Conservation (phyloP, 2,113 vertebrate genomes). For the Limanda limanda region DNA sequence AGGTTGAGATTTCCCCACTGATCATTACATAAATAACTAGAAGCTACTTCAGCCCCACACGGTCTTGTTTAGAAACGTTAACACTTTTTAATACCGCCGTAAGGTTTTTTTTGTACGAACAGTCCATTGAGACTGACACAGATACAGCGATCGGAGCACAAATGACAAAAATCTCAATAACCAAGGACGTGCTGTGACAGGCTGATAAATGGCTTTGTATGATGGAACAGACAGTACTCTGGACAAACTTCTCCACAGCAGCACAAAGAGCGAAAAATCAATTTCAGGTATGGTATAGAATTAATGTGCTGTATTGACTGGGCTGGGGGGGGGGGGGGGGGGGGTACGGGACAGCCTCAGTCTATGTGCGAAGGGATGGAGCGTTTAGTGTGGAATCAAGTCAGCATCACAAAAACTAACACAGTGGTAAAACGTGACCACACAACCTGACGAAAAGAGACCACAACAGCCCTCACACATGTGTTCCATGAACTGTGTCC, state of each 20-base stretch:
- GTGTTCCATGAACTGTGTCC: neutral
- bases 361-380: neutral
- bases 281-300: conserved; percentile 59
- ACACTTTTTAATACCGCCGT: conserved; percentile 14
- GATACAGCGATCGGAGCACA: conserved; percentile 29
- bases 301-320: conserved; percentile 60
- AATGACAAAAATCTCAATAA: conserved; percentile 46
- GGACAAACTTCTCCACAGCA: conserved; percentile 51
- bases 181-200: conserved; percentile 50
- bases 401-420: conserved; percentile 7
- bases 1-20: neutral
- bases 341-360: conserved; percentile 20
- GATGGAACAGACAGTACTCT: conserved; percentile 56
- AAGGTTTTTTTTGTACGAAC: neutral
- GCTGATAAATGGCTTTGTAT: conserved; percentile 66
- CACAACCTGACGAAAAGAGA: neutral
- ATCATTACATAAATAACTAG: no score
- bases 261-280: conserved; percentile 52
- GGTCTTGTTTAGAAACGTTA: conserved; percentile 12
- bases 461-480: neutral
- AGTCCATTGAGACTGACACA: neutral
- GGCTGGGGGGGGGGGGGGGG: conserved; percentile 16
- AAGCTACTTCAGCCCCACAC: no score
- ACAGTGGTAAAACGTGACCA: neutral
- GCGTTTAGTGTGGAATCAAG: conserved; percentile 3